Evolutionary conservation across 2,797 vertebrate genomes (phyloP).

Genomic region (Potorous gilbertii): DNA sequence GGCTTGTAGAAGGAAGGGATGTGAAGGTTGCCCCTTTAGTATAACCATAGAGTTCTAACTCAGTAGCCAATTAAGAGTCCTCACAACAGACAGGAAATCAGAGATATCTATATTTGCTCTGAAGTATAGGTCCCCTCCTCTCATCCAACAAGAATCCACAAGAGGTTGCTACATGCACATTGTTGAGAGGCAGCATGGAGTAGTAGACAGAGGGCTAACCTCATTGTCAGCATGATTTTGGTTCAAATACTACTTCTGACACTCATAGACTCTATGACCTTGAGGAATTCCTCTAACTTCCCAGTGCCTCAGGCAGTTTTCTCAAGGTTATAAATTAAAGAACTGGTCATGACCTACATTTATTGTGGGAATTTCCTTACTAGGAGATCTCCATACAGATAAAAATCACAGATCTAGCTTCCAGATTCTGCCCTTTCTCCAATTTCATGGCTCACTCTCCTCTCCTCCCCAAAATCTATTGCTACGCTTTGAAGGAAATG

Average conservation of each 20-base stretch:
- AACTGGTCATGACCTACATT: not conserved
- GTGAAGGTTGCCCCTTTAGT: not conserved
- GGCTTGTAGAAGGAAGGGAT: not conserved
- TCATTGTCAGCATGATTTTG: not conserved
- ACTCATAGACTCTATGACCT: not conserved
- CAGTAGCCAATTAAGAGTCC: not conserved
- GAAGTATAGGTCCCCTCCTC: not conserved
- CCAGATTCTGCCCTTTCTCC: not conserved
- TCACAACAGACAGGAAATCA: not conserved
- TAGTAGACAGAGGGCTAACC: not conserved
- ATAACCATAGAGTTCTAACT: not conserved
- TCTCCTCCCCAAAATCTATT: not conserved
- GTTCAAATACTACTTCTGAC: not conserved
- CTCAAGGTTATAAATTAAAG: not conserved
- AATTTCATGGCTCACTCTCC: not conserved
- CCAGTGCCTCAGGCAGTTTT: not conserved
- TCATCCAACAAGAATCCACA: not conserved
- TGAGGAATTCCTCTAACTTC: not conserved
- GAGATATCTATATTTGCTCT: not conserved
- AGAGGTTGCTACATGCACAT: not conserved
- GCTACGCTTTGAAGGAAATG: slow-evolving; percentile 62
- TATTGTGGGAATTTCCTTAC: not conserved
- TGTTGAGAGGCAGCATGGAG: not conserved
- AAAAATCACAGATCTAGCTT: not conserved
- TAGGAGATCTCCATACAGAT: not conserved